Evolutionary conservation across 2,113 vertebrate genomes (phyloP).

Genomic region (Gorsachius goisagi): DNA sequence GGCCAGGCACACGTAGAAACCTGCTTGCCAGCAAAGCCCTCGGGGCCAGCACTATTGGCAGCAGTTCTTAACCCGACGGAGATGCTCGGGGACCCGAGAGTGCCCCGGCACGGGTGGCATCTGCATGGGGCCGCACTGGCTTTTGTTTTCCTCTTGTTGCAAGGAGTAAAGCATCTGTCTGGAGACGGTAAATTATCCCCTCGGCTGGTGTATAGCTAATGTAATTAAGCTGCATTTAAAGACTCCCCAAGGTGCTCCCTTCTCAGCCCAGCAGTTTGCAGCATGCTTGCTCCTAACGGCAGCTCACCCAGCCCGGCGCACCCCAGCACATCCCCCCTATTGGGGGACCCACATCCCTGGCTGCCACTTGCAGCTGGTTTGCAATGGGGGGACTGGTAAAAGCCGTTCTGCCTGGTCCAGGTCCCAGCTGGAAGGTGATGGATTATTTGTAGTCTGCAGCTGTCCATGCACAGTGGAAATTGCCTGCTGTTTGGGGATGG

Average conservation of each 20-base stretch:
- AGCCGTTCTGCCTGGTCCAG: background rate
- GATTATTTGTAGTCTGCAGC: background rate
- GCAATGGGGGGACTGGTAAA: background rate
- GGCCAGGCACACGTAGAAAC: background rate
- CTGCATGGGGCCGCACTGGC: accelerated
- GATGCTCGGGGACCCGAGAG: background rate
- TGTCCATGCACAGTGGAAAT: background rate
- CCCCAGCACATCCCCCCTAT: background rate
- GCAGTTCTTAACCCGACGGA: accelerated
- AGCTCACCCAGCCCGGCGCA: background rate
- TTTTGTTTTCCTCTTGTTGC: background rate
- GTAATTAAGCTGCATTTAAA: constrained; percentile 53
- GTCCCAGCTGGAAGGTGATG: background rate
- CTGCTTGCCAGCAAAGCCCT: background rate
- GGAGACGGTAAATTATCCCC: constrained; percentile 38
- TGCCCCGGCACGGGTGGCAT: accelerated
- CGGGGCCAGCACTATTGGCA: accelerated
- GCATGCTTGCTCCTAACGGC: background rate
- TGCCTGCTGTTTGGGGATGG: background rate
- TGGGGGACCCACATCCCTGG: background rate
- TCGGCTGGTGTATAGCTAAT: constrained; percentile 2
- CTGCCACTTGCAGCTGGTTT: background rate
- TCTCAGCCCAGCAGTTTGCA: background rate
- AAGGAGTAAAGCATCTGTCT: constrained; percentile 12
- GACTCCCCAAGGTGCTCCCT: constrained; percentile 25